A percentile compares a stretch with the other conserved stretches of the same genome.
phyloP scores from a whole-genome alignment of 2,113 vertebrate species.

The Cynoglossus semilaevis region DNA sequence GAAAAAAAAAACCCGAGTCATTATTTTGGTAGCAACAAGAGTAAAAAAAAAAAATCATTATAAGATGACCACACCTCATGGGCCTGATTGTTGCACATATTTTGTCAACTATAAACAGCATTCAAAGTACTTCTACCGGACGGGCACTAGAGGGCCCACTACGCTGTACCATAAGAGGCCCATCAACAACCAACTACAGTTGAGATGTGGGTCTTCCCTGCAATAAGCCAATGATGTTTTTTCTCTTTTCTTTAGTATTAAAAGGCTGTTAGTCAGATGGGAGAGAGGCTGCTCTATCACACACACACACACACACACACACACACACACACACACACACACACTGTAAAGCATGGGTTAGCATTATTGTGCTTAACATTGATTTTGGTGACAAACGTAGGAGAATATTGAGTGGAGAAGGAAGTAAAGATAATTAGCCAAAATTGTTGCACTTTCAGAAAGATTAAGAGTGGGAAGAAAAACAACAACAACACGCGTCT shows the following conservation, averaged over 20 bases:
- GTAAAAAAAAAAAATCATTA: conserved; percentile 11
- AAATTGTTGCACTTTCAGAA: conserved; percentile 24
- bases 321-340: too few relatives aligned
- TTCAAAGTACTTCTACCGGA: background rate
- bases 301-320: too few relatives aligned
- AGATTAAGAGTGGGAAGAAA: background rate
- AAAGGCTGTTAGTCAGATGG: conserved; percentile 44
- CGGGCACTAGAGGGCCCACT: conserved; percentile 54
- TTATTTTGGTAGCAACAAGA: too few relatives aligned
- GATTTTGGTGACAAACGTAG: conserved; percentile 47
- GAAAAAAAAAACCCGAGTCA: too few relatives aligned
- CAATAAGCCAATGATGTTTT: conserved; percentile 45
- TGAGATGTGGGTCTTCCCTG: conserved; percentile 29
- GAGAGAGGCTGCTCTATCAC: conserved; percentile 15
- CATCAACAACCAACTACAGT: background rate
- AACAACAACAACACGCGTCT: background rate
- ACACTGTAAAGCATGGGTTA: conserved; percentile 31
- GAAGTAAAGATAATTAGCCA: conserved; percentile 27
- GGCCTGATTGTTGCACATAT: too few relatives aligned
- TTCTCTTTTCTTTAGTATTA: conserved; percentile 49
- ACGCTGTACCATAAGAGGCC: conserved; percentile 15
- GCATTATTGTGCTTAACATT: conserved; percentile 51
- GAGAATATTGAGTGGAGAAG: conserved; percentile 28
- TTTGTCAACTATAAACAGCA: background rate
- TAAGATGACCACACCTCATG: conserved; percentile 2